These are phyloP conservation scores for Idaea dimidiata DNA, from an alignment of 2,888 invertebrate genomes.

Conservation along the genomic window DNA sequence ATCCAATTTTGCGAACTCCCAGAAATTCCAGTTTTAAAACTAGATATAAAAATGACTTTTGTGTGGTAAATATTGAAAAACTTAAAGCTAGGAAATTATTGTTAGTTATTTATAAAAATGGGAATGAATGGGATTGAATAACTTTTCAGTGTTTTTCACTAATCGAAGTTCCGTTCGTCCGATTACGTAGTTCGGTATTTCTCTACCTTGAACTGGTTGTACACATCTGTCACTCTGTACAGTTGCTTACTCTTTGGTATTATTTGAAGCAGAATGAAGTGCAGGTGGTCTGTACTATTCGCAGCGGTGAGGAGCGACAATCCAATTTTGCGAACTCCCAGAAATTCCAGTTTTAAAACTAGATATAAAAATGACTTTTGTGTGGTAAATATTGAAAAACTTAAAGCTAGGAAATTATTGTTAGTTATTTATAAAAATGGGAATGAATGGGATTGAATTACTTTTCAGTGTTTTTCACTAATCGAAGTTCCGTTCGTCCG, in stretches of 20 bases:
- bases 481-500: too few species aligned
- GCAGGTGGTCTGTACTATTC: constrained; percentile 26
- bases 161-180: too few species aligned
- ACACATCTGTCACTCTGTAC: background rate
- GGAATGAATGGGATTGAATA: too few species aligned
- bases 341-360: background rate
- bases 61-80: background rate
- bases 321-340: constrained; percentile 36
- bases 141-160: too few species aligned
- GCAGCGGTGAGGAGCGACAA: constrained; percentile 29
- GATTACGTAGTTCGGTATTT: too few species aligned
- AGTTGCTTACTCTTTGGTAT: constrained; percentile 2
- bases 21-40: background rate
- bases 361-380: background rate
- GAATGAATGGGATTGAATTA: too few species aligned
- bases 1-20: constrained; percentile 37
- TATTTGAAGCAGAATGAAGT: constrained; percentile 27
- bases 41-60: background rate
- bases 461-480: too few species aligned
- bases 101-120: background rate
- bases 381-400: background rate
- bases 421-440: background rate
- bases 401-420: background rate
- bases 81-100: background rate
- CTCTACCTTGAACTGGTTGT: too few species aligned